Percentiles rank a stretch among this genome's conserved stretches.
phyloP scores from a whole-genome alignment of 2,797 vertebrate genomes.

The Pogonophryne albipinna region DNA sequence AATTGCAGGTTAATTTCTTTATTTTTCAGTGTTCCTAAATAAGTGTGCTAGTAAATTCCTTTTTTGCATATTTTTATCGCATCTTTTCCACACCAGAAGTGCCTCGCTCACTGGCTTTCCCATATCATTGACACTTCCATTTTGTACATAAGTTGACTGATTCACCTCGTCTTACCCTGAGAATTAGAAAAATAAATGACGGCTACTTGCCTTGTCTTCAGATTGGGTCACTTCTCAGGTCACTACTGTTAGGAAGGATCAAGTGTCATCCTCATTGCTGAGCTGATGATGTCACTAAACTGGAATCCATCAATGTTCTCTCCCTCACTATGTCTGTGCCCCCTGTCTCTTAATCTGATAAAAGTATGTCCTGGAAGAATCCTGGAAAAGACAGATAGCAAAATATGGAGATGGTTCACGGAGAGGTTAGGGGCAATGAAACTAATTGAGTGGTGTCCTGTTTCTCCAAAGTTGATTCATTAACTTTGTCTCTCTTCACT shows the following conservation, averaged over 20 bases:
- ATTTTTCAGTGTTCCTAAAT: neutral
- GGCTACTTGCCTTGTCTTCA: slow-evolving; percentile 30
- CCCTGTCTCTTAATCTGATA: slow-evolving; percentile 53
- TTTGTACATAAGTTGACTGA: slow-evolving; percentile 11
- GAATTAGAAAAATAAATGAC: slow-evolving; percentile 33
- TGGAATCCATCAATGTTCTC: slow-evolving; percentile 61
- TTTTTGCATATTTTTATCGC: too few relatives aligned
- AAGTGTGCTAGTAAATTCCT: neutral
- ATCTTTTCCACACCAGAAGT: neutral
- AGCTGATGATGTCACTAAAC: slow-evolving; percentile 68
- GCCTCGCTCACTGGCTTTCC: neutral
- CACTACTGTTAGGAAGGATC: slow-evolving; percentile 64
- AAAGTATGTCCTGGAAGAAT: slow-evolving; percentile 40
- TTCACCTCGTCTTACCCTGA: slow-evolving; percentile 10
- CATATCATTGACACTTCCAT: slow-evolving; percentile 1
- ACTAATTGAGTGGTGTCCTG: slow-evolving; percentile 56
- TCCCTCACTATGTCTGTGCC: slow-evolving; percentile 17
- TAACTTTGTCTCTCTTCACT: slow-evolving; percentile 58
- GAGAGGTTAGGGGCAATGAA: slow-evolving; percentile 49
- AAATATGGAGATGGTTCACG: slow-evolving; percentile 47
- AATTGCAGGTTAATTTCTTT: slow-evolving; percentile 21
- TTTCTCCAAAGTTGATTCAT: slow-evolving; percentile 66
- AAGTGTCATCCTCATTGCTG: slow-evolving; percentile 54
- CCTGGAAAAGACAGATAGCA: slow-evolving; percentile 36
- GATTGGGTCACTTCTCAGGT: slow-evolving; percentile 55